Evolutionary conservation across 1,140 invertebrate species (phyloP).

Genomic region (Anoplophora glabripennis): DNA sequence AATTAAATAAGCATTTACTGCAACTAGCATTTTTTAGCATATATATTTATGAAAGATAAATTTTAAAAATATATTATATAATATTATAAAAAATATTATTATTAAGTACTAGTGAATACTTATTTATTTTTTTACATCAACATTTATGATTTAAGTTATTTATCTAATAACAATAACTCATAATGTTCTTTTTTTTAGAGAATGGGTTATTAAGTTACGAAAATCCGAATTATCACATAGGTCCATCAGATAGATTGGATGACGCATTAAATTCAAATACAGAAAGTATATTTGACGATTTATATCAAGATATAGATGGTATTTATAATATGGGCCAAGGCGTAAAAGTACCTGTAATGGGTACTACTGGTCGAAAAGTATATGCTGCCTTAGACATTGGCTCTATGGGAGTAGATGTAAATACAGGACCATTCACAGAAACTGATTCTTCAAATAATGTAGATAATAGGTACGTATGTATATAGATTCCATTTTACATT

Average conservation of each 20-base stretch:
- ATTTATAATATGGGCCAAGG: conserved; percentile 52
- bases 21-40: too few relatives aligned
- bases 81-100: too few relatives aligned
- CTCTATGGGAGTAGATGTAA: conserved; percentile 71
- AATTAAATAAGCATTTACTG: too few relatives aligned
- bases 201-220: conserved; percentile 83
- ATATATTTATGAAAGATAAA: too few relatives aligned
- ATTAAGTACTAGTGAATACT: too few relatives aligned
- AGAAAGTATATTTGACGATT: conserved; percentile 56
- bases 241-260: conserved; percentile 66
- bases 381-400: conserved; percentile 65
- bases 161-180: too few relatives aligned
- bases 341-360: conserved; percentile 38
- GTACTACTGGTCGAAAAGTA: conserved; percentile 54
- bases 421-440: conserved; percentile 56
- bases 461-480: conserved; percentile 51
- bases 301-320: conserved; percentile 63
- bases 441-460: conserved; percentile 16
- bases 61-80: too few relatives aligned
- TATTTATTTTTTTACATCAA: too few relatives aligned
- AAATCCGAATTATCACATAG: conserved; percentile 83
- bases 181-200: conserved; percentile 58
- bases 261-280: conserved; percentile 76
- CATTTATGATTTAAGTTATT: too few relatives aligned
- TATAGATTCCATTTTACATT: too few relatives aligned